These are phyloP conservation scores for Hydractinia echinata DNA, from an alignment of 30 jellyfish, hydroid and myxozoan species.

Conservation along the genomic window DNA sequence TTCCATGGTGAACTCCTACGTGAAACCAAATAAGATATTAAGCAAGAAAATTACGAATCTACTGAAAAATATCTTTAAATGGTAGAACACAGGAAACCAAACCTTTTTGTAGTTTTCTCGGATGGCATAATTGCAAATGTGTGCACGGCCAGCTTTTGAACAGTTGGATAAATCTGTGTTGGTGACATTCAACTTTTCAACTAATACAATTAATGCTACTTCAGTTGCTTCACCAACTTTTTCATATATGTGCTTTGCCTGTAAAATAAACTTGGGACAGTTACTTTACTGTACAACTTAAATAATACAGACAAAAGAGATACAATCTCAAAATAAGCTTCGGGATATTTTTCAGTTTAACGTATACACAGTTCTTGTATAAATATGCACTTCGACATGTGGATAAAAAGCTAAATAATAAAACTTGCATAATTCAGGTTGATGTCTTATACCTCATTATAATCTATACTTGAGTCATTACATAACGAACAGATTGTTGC, in stretches of 20 bases:
- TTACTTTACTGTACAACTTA: too few relatives aligned
- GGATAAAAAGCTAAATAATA: neutral
- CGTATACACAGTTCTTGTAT: neutral
- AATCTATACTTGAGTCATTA: slow-evolving; percentile 87
- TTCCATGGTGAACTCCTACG: slow-evolving; percentile 88
- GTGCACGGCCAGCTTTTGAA: slow-evolving; percentile 39
- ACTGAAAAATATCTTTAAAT: neutral
- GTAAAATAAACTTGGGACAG: neutral
- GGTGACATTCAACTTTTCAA: slow-evolving; percentile 60
- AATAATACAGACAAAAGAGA: too few relatives aligned
- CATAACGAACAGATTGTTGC: slow-evolving; percentile 76
- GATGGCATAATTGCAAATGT: slow-evolving; percentile 47
- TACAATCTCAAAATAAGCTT: too few relatives aligned
- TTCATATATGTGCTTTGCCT: slow-evolving; percentile 68
- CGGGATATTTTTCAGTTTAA: neutral
- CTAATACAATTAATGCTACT: slow-evolving; percentile 79
- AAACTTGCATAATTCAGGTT: too few relatives aligned
- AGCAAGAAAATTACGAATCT: neutral
- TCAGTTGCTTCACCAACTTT: slow-evolving; percentile 99
- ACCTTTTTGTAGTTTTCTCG: slow-evolving; percentile 63
- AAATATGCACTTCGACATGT: neutral
- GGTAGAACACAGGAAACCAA: neutral
- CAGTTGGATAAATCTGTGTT: slow-evolving; percentile 23
- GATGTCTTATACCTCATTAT: slow-evolving; percentile 46
- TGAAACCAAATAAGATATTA: neutral